These are phyloP conservation scores for Philereme vetulata DNA, from an alignment of 2,888 invertebrate genomes.

Conservation along the genomic window DNA sequence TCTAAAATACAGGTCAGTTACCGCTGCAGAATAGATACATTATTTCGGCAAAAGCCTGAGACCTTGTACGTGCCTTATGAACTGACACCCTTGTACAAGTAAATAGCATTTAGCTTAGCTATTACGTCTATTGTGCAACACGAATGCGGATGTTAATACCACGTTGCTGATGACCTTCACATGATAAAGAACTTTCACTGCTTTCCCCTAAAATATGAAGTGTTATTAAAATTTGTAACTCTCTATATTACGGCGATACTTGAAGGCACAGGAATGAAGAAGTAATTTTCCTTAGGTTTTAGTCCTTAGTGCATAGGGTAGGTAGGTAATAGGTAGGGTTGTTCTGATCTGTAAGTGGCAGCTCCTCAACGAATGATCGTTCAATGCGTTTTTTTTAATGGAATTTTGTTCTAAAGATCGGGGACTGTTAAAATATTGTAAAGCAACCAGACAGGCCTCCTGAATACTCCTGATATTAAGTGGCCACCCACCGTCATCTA, in stretches of 20 bases:
- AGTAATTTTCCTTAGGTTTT: no score
- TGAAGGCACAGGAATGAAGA: no score
- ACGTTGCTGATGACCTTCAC: constrained; percentile 32
- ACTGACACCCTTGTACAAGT: constrained; percentile 35
- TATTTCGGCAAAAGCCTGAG: constrained; percentile 15
- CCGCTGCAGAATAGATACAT: constrained; percentile 6
- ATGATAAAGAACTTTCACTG: constrained; percentile 31
- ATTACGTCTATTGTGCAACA: constrained; percentile 29
- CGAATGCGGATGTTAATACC: constrained; percentile 35
- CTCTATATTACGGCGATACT: no score
- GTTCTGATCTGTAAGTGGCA: no score
- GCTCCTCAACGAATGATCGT: no score
- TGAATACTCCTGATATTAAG: no score
- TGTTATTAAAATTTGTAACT: neutral
- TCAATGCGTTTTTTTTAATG: no score
- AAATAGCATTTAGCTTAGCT: constrained; percentile 16
- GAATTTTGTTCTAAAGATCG: neutral
- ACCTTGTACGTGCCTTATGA: constrained; percentile 35
- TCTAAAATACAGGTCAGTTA: constrained; percentile 14
- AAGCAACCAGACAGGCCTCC: no score
- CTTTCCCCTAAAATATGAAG: constrained; percentile 26
- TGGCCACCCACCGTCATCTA: no score
- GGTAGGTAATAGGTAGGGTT: no score
- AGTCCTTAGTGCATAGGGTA: no score
- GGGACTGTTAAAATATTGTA: no score